Evolutionary conservation across 1,140 invertebrate genomes (phyloP).

Genomic region (Aphis gossypii): DNA sequence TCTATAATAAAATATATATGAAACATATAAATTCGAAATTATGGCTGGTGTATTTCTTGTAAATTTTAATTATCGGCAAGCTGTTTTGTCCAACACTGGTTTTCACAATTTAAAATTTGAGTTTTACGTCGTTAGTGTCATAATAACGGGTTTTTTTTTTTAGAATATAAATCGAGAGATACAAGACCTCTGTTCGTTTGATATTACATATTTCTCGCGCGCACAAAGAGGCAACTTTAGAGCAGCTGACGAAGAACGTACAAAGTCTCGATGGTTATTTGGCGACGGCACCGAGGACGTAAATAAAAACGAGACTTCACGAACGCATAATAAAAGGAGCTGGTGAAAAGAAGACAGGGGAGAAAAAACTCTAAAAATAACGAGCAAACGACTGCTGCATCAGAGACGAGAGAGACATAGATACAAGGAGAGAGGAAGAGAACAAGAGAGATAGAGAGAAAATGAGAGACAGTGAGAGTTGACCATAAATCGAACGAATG

Average conservation of each 20-base stretch:
- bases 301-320: background rate
- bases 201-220: background rate
- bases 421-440: background rate
- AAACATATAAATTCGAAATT: background rate
- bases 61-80: background rate
- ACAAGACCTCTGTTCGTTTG: background rate
- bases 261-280: background rate
- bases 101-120: background rate
- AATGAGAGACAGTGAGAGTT: background rate
- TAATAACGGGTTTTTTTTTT: background rate
- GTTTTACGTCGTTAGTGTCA: background rate
- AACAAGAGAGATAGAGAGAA: no score
- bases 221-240: background rate
- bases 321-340: slow-evolving; percentile 2
- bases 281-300: background rate
- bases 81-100: background rate
- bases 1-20: no score
- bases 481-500: slow-evolving; percentile 5
- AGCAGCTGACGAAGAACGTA: background rate
- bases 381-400: background rate
- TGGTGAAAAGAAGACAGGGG: background rate
- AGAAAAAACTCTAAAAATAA: background rate
- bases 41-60: background rate
- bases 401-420: background rate
- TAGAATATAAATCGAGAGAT: background rate